Evolutionary conservation across 2,113 vertebrate species (phyloP).

Genomic region (Oreocharis arfaki): DNA sequence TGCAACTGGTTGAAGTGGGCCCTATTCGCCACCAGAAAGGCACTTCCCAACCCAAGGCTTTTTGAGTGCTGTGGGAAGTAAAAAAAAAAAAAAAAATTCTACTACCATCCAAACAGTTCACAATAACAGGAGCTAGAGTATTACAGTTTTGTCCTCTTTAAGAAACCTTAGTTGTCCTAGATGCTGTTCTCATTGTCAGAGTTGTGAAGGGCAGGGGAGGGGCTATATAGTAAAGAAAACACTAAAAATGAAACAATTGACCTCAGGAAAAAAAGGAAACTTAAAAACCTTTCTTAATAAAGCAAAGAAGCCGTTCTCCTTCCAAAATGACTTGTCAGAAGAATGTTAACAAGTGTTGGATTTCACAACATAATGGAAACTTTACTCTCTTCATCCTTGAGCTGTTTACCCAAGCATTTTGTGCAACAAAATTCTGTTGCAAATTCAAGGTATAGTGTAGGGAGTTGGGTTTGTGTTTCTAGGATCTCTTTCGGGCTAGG

Average conservation of each 20-base stretch:
- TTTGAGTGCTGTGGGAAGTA: neutral
- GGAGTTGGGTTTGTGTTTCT: neutral
- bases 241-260: neutral
- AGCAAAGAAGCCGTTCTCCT: neutral
- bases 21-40: neutral
- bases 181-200: neutral
- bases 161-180: neutral
- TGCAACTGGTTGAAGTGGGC: neutral
- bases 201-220: neutral
- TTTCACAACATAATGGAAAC: neutral
- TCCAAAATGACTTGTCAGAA: neutral
- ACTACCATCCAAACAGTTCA: neutral
- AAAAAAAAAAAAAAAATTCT: neutral
- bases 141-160: neutral
- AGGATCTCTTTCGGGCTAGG: neutral
- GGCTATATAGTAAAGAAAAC: neutral
- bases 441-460: neutral
- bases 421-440: neutral
- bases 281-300: neutral
- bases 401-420: neutral
- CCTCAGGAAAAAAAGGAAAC: neutral
- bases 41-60: neutral
- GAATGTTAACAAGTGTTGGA: neutral
- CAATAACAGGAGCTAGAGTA: constrained; percentile 5
- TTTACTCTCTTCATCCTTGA: neutral